phyloP scores from a whole-genome alignment of 2,113 vertebrate genomes.

The Bostrychus sinensis region DNA sequence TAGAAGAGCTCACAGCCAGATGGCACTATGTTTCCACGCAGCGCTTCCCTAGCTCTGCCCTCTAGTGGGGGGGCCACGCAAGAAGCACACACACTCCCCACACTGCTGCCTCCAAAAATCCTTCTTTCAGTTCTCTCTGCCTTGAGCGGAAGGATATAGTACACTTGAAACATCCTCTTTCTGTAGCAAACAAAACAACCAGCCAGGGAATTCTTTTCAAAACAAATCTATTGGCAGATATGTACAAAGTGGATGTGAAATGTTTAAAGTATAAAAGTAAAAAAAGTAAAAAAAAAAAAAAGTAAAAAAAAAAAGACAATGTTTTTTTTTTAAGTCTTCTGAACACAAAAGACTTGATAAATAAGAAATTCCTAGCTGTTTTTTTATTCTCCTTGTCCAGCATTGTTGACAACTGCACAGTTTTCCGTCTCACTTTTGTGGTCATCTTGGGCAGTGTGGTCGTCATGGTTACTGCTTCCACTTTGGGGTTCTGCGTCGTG shows the following conservation, averaged over 20 bases:
- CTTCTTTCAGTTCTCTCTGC: slow-evolving; percentile 4
- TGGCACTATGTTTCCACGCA: slow-evolving; percentile 45
- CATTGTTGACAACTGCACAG: neutral
- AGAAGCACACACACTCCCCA: neutral
- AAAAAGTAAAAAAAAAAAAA: neutral
- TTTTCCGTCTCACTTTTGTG: slow-evolving; percentile 11
- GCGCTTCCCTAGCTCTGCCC: slow-evolving; percentile 20
- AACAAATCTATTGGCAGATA: slow-evolving; percentile 50
- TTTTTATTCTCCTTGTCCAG: slow-evolving; percentile 14
- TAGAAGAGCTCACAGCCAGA: slow-evolving; percentile 40
- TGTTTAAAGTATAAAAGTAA: slow-evolving; percentile 9
- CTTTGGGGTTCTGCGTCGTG: slow-evolving; percentile 36
- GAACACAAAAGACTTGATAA: slow-evolving; percentile 28
- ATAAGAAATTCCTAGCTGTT: slow-evolving; percentile 31
- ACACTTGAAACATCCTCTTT: slow-evolving; percentile 10
- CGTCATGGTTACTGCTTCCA: slow-evolving; percentile 24
- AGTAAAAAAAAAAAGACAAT: slow-evolving; percentile 4
- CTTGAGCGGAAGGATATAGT: slow-evolving; percentile 29
- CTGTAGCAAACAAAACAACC: neutral
- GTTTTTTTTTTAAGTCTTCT: slow-evolving; percentile 6
- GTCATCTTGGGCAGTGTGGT: slow-evolving; percentile 23
- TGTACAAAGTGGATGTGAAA: slow-evolving; percentile 13
- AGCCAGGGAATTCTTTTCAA: slow-evolving; percentile 8
- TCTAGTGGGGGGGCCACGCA: slow-evolving; percentile 32
- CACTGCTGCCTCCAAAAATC: slow-evolving; percentile 11